Percentiles rank a stretch among this genome's conserved stretches.
Evolutionary conservation across 2,113 vertebrate genomes (phyloP).

Genomic region (Natator depressus): DNA sequence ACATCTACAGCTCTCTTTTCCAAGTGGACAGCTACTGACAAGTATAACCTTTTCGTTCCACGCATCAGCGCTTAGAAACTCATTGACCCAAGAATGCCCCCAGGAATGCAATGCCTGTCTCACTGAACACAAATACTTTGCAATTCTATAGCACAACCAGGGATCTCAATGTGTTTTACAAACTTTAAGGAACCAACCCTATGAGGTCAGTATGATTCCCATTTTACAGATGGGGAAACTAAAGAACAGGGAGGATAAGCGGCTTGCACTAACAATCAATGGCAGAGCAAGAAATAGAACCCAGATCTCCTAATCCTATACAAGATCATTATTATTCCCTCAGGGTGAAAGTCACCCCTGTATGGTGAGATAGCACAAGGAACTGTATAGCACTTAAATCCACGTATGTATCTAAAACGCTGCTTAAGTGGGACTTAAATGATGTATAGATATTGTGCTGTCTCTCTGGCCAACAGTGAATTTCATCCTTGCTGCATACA

Average conservation of each 20-base stretch:
- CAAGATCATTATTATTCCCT: not conserved
- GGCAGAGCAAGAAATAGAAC: not conserved
- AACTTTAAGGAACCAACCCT: not conserved
- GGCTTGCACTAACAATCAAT: not conserved
- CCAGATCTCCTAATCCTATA: not conserved
- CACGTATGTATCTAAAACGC: not conserved
- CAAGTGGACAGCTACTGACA: not conserved
- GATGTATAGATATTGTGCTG: not conserved
- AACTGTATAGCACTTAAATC: not conserved
- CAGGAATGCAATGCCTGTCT: not conserved
- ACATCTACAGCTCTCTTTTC: not conserved
- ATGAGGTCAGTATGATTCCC: not conserved
- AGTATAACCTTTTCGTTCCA: not conserved
- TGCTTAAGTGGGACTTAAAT: not conserved
- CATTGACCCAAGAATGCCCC: not conserved
- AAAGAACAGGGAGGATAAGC: not conserved
- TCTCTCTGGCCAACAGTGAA: not conserved
- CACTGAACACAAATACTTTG: not conserved
- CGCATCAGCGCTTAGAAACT: not conserved
- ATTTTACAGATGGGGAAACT: not conserved
- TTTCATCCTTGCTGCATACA: not conserved
- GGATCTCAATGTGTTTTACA: not conserved
- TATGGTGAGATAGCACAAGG: not conserved
- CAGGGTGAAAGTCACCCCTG: not conserved
- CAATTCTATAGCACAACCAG: not conserved